phyloP scores from a whole-genome alignment of 2,113 vertebrate species.

The Macrotis lagotis region DNA sequence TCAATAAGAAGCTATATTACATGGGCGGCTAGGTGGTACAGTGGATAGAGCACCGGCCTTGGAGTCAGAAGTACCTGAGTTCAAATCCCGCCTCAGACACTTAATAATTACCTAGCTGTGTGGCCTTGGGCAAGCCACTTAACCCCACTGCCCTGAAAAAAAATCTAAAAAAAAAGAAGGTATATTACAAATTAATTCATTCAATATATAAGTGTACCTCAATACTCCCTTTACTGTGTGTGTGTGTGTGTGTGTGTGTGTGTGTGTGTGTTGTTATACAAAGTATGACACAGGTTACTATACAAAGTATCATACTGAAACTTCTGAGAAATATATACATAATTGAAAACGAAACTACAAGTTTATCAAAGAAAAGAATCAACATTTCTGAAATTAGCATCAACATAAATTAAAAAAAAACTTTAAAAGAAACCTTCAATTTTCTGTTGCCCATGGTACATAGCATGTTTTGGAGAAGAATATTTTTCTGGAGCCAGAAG shows the following conservation, averaged over 20 bases:
- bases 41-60: too few relatives aligned
- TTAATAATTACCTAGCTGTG: too few relatives aligned
- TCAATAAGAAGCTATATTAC: background rate
- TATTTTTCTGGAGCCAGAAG: background rate
- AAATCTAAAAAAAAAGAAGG: too few relatives aligned
- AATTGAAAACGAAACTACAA: background rate
- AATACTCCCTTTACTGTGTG: background rate
- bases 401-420: background rate
- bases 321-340: background rate
- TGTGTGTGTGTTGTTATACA: background rate
- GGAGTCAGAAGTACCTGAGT: too few relatives aligned
- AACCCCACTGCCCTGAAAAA: too few relatives aligned
- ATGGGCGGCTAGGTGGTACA: too few relatives aligned
- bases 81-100: too few relatives aligned
- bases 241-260: too few relatives aligned
- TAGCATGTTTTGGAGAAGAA: background rate
- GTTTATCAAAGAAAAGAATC: background rate
- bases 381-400: background rate
- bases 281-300: background rate
- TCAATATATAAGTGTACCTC: background rate
- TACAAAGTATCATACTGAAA: background rate
- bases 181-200: background rate
- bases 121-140: too few relatives aligned
- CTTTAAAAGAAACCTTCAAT: background rate
- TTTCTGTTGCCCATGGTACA: background rate